These are phyloP conservation scores for Ochotona princeps DNA, from an alignment of 2,113 vertebrate genomes.

Conservation along the genomic window DNA sequence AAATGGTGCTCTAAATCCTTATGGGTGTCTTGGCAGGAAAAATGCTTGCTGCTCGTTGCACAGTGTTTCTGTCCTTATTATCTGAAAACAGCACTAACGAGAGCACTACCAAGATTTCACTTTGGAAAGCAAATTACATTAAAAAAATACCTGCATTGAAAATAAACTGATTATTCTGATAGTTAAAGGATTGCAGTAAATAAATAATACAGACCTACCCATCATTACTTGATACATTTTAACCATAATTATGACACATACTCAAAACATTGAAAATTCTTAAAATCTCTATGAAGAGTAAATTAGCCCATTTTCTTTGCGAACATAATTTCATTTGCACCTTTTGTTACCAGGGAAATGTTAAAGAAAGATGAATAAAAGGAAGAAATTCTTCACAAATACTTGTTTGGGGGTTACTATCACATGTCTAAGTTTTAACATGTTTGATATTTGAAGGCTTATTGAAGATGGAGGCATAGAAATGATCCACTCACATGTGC, in stretches of 20 bases:
- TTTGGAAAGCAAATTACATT: neutral
- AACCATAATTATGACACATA: neutral
- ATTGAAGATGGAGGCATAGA: neutral
- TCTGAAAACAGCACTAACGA: neutral
- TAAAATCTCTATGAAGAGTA: neutral
- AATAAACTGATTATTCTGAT: slow-evolving; percentile 7
- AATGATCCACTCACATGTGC: neutral
- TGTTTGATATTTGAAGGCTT: neutral
- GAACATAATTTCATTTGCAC: slow-evolving; percentile 12
- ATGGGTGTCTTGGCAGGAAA: no score
- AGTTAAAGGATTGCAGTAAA: neutral
- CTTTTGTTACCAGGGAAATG: neutral
- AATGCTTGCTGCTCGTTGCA: neutral
- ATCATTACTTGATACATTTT: slow-evolving; percentile 12
- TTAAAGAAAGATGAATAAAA: slow-evolving; percentile 35
- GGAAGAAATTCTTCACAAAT: neutral
- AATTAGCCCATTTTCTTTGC: neutral
- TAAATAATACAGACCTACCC: neutral
- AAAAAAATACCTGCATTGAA: slow-evolving; percentile 13
- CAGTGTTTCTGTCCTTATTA: neutral
- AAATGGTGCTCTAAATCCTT: no score
- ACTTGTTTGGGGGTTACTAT: slow-evolving; percentile 5
- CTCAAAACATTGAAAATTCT: neutral
- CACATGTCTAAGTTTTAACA: slow-evolving; percentile 11
- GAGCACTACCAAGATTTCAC: neutral